A percentile compares a stretch with the other conserved stretches of the same genome.
These are phyloP conservation scores for Sinodicranocentrus sp. DNA, from an alignment of 2,888 invertebrate species.

Conservation along the genomic window DNA sequence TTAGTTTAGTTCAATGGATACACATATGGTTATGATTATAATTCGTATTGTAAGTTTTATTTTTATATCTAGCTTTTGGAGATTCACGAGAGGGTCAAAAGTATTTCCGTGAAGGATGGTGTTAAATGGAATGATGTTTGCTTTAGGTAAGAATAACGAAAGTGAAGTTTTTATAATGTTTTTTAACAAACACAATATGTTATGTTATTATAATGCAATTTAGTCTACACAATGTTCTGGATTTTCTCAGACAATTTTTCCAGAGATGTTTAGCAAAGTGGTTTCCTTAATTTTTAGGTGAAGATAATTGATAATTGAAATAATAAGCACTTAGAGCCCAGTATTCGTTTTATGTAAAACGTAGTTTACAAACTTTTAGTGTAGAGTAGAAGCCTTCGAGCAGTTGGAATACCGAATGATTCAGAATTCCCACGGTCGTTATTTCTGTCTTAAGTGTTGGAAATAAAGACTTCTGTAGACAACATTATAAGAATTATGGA, in stretches of 20 bases:
- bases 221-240: neutral
- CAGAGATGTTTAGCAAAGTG: neutral
- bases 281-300: neutral
- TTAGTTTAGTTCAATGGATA: no score
- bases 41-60: neutral
- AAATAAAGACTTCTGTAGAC: no score
- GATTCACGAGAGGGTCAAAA: slow-evolving; percentile 81
- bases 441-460: no score
- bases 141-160: slow-evolving; percentile 79
- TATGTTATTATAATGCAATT: neutral
- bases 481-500: no score
- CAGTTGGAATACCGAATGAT: no score
- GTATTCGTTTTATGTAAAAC: no score
- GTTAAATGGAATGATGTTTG: slow-evolving; percentile 81
- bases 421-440: no score
- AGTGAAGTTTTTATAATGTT: neutral
- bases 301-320: neutral
- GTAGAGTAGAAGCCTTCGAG: no score
- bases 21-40: no score
- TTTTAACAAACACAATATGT: neutral
- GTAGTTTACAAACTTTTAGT: no score
- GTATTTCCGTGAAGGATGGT: slow-evolving; percentile 78
- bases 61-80: slow-evolving; percentile 79
- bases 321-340: neutral
- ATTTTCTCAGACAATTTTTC: neutral